phyloP scores from a whole-genome alignment of 92 coral and sea anemone genomes.

The Isaurus tuberculatus region DNA sequence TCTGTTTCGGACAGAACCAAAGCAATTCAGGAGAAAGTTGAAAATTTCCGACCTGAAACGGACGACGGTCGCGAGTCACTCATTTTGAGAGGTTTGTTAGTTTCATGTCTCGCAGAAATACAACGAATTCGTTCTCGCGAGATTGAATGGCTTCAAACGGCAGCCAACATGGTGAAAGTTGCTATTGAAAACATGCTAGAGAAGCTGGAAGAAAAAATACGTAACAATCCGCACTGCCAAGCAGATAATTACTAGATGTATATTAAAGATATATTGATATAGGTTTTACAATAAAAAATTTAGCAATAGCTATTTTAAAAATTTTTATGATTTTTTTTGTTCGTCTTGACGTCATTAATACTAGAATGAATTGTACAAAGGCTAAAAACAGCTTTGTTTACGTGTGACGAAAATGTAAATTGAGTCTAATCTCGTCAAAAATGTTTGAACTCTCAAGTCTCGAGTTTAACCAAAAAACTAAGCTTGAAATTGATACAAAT shows the following conservation, averaged over 20 bases:
- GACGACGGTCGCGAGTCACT: constrained; percentile 68
- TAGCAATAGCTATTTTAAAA: too few species aligned
- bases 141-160: constrained; percentile 72
- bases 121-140: constrained; percentile 64
- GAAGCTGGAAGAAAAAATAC: constrained; percentile 66
- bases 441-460: too few species aligned
- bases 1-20: constrained; percentile 65
- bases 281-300: too few species aligned
- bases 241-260: constrained; percentile 26
- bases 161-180: constrained; percentile 73
- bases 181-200: constrained; percentile 64
- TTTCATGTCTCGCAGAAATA: constrained; percentile 69
- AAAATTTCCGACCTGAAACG: constrained; percentile 59
- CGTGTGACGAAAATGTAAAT: too few species aligned
- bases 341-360: too few species aligned
- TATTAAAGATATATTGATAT: too few species aligned
- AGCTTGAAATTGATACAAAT: too few species aligned
- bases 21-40: constrained; percentile 70
- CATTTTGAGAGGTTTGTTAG: constrained; percentile 65
- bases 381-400: too few species aligned
- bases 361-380: too few species aligned
- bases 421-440: too few species aligned
- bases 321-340: too few species aligned
- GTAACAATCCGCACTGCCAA: constrained; percentile 42
- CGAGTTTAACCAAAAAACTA: too few species aligned